Percentiles rank a stretch among this genome's conserved stretches.
These are phyloP conservation scores for Myripristis murdjan DNA, from an alignment of 2,797 vertebrate species.

Conservation along the genomic window DNA sequence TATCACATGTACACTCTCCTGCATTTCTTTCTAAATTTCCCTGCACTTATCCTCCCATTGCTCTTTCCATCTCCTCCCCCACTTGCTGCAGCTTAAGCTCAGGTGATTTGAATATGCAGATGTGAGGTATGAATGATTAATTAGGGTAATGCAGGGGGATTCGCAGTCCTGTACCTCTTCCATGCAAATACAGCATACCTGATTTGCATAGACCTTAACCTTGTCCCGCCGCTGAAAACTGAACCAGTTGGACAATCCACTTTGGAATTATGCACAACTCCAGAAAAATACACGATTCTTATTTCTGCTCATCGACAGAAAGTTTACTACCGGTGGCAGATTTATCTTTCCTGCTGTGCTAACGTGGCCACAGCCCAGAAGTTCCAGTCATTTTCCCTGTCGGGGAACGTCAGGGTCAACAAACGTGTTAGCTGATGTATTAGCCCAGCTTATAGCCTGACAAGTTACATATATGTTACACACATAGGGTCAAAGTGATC, in stretches of 20 bases:
- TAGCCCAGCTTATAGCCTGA: slow-evolving; percentile 70
- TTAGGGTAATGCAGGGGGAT: slow-evolving; percentile 72
- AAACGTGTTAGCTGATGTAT: slow-evolving; percentile 69
- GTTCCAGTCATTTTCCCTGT: slow-evolving; percentile 45
- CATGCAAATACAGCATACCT: slow-evolving; percentile 41
- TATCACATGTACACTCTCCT: background rate
- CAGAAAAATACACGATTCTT: too few relatives aligned
- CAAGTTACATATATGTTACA: slow-evolving; percentile 73
- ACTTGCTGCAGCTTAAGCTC: slow-evolving; percentile 39
- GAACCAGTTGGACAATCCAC: slow-evolving; percentile 27
- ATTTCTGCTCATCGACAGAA: too few relatives aligned
- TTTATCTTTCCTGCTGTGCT: slow-evolving; percentile 20
- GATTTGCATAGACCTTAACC: slow-evolving; percentile 78
- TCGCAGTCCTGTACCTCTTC: slow-evolving; percentile 45
- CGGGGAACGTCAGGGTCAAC: slow-evolving; percentile 59
- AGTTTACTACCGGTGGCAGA: slow-evolving; percentile 25
- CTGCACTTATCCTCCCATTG: slow-evolving; percentile 23
- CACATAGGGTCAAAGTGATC: slow-evolving; percentile 69
- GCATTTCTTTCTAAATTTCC: slow-evolving; percentile 23
- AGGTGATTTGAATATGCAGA: slow-evolving; percentile 85
- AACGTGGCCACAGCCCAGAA: slow-evolving; percentile 33
- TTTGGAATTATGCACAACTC: slow-evolving; percentile 13
- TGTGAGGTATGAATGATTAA: slow-evolving; percentile 83
- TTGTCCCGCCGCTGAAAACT: slow-evolving; percentile 46
- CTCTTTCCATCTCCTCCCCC: slow-evolving; percentile 40